Evolutionary conservation across 2,888 invertebrate species (phyloP).

Genomic region (Tillus elongatus): DNA sequence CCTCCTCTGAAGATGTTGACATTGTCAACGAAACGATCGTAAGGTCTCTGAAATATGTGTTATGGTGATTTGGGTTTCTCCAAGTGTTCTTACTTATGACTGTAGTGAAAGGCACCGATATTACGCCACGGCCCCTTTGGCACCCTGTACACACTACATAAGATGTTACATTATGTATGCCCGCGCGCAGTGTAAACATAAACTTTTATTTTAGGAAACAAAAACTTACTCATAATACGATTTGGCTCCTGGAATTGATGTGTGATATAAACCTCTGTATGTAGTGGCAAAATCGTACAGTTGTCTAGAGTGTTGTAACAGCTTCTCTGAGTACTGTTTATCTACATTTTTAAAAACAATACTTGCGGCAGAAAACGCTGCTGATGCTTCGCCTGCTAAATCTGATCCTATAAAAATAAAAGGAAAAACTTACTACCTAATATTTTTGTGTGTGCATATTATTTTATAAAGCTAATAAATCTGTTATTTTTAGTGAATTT

Average conservation of each 20-base stretch:
- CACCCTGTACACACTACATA: no score
- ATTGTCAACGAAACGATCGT: no score
- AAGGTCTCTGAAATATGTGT: no score
- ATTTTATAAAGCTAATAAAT: no score
- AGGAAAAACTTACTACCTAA: background rate
- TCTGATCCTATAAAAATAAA: slow-evolving; percentile 43
- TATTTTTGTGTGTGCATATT: background rate
- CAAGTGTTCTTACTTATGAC: no score
- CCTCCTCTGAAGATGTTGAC: no score
- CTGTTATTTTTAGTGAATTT: no score
- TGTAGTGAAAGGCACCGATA: no score
- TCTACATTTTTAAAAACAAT: slow-evolving; percentile 43
- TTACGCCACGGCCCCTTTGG: no score
- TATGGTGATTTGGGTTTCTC: no score
- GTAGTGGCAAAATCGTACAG: slow-evolving; percentile 46
- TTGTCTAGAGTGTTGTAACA: slow-evolving; percentile 44
- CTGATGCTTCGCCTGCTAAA: slow-evolving; percentile 51
- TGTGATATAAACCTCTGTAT: slow-evolving; percentile 45
- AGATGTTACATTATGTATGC: no score
- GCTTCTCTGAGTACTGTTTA: slow-evolving; percentile 38
- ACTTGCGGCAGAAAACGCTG: slow-evolving; percentile 49
- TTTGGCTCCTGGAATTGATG: slow-evolving; percentile 44
- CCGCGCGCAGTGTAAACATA: no score
- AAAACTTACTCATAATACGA: slow-evolving; percentile 45
- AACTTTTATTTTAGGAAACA: background rate